A percentile compares a stretch with the other conserved stretches of the same genome.
Conservation (phyloP, 2,113 vertebrate species). For the Pavo muticus region DNA sequence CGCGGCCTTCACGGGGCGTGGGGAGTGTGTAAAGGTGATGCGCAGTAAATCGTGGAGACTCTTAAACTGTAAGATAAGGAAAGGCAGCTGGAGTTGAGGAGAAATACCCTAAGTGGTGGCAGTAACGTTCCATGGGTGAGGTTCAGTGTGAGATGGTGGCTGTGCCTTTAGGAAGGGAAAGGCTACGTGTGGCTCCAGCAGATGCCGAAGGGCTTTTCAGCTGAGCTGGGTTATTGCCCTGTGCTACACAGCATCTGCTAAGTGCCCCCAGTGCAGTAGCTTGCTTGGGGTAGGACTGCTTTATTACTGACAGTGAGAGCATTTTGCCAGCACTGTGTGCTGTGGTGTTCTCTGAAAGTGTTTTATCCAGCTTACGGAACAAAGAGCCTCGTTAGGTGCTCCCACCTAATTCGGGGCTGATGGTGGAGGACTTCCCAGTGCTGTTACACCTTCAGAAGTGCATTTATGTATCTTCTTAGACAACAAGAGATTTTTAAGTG, state of each 20-base stretch:
- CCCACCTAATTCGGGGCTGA: background rate
- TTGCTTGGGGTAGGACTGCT: background rate
- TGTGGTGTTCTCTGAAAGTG: background rate
- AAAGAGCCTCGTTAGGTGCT: background rate
- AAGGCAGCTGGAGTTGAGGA: background rate
- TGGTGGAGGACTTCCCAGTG: background rate
- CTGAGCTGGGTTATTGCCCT: background rate
- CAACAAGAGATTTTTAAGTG: background rate
- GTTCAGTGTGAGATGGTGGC: background rate
- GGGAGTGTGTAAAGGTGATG: fast-evolving
- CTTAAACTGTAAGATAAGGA: background rate
- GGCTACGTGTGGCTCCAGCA: background rate
- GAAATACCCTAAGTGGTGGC: fast-evolving
- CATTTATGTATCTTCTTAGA: too few relatives aligned
- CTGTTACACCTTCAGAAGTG: background rate
- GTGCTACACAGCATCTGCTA: background rate
- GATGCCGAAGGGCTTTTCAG: background rate
- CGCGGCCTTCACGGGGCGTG: fast-evolving
- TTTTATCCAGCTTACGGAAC: background rate
- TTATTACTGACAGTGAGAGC: background rate
- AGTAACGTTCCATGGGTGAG: fast-evolving
- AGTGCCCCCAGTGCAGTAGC: background rate
- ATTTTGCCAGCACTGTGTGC: background rate
- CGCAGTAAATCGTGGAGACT: background rate
- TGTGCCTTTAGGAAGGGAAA: fast-evolving